These are phyloP conservation scores for Teleiodes luculella DNA, from an alignment of 2,888 invertebrate species.

Conservation along the genomic window DNA sequence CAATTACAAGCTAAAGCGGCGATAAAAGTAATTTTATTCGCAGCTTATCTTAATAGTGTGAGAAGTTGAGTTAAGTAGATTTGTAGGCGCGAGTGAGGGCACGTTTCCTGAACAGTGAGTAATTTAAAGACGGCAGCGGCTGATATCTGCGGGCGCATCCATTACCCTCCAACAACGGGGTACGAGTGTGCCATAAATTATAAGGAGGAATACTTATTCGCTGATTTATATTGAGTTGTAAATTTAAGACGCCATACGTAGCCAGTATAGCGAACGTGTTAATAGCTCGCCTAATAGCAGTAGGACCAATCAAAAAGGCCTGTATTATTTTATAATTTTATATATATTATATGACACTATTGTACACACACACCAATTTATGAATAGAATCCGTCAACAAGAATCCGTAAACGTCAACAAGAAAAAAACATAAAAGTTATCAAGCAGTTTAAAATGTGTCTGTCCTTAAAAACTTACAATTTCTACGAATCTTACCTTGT, in stretches of 20 bases:
- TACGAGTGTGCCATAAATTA: slow-evolving; percentile 67
- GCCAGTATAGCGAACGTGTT: slow-evolving; percentile 6
- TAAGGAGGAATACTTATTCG: slow-evolving; percentile 63
- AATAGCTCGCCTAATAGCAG: background rate
- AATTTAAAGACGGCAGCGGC: slow-evolving; percentile 57
- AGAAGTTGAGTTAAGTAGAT: slow-evolving; percentile 65
- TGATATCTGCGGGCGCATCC: slow-evolving; percentile 72
- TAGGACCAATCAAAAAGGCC: background rate
- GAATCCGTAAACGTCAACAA: too few relatives aligned
- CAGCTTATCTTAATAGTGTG: slow-evolving; percentile 66
- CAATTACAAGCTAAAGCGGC: slow-evolving; percentile 53
- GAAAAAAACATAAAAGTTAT: too few relatives aligned
- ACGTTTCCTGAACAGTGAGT: slow-evolving; percentile 60
- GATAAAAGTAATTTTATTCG: slow-evolving; percentile 58
- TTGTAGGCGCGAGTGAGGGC: slow-evolving; percentile 60
- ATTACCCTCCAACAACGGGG: slow-evolving; percentile 66
- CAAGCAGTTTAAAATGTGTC: too few relatives aligned
- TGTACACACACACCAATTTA: too few relatives aligned
- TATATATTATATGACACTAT: background rate
- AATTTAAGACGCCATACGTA: slow-evolving; percentile 46
- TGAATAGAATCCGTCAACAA: too few relatives aligned
- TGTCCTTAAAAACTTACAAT: too few relatives aligned
- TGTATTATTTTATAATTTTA: background rate
- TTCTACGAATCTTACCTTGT: too few relatives aligned
- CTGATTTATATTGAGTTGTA: slow-evolving; percentile 68